A percentile compares a stretch with the other conserved stretches of the same genome.
These are phyloP conservation scores for Microctenopoma stevenorrisi DNA, from an alignment of 2,797 vertebrate genomes.

Conservation along the genomic window DNA sequence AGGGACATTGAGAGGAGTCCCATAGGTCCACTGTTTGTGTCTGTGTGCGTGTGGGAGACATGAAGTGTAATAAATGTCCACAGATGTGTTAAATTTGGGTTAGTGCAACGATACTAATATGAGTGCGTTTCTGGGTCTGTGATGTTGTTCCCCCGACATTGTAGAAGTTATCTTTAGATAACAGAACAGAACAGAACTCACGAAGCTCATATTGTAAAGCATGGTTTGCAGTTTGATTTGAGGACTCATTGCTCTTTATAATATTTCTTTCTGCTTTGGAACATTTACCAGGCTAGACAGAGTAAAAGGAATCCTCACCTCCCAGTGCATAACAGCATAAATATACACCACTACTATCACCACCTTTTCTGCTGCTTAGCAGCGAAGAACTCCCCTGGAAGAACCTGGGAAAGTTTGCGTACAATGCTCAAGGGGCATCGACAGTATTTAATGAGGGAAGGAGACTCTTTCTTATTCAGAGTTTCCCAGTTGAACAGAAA, in stretches of 20 bases:
- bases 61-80: slow-evolving; percentile 60
- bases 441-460: slow-evolving; percentile 59
- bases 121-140: slow-evolving; percentile 21
- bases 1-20: slow-evolving; percentile 45
- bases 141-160: slow-evolving; percentile 16
- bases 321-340: slow-evolving; percentile 23
- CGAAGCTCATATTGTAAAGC: slow-evolving; percentile 26
- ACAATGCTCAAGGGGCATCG: slow-evolving; percentile 42
- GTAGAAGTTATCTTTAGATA: slow-evolving; percentile 47
- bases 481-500: slow-evolving; percentile 59
- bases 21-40: slow-evolving; percentile 32
- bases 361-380: slow-evolving; percentile 4
- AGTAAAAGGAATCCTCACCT: slow-evolving; percentile 5
- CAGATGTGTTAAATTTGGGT: slow-evolving; percentile 63
- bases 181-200: slow-evolving; percentile 34
- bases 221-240: slow-evolving; percentile 35
- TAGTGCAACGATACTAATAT: slow-evolving; percentile 28
- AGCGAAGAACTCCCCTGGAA: slow-evolving; percentile 21
- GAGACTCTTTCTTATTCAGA: slow-evolving; percentile 54
- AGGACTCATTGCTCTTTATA: slow-evolving; percentile 20
- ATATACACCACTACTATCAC: neutral
- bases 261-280: slow-evolving; percentile 10
- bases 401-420: slow-evolving; percentile 45
- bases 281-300: slow-evolving; percentile 21
- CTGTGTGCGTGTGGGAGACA: slow-evolving; percentile 19